Conservation (phyloP, 2,888 invertebrate genomes). For the Caenorhabditis doughertyi region DNA sequence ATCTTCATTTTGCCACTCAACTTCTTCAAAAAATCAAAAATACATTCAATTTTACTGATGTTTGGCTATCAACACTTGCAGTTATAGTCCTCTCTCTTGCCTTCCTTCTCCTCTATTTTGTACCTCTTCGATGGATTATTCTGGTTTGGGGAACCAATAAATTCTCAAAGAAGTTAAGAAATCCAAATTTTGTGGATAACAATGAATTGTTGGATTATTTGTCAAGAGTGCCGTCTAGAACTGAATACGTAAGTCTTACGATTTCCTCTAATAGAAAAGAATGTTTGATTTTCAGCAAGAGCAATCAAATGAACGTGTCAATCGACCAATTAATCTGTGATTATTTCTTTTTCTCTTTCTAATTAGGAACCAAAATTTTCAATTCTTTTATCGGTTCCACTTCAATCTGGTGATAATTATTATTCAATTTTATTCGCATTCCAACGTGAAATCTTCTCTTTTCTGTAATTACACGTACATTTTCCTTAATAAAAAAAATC, state of each 20-base stretch:
- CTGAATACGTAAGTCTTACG: slow-evolving; percentile 88
- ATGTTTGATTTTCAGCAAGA: slow-evolving; percentile 44
- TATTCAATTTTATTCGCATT: not conserved
- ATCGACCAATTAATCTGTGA: slow-evolving; percentile 60
- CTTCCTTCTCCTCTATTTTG: slow-evolving; percentile 90
- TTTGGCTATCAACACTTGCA: slow-evolving; percentile 95
- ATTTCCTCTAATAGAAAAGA: not conserved
- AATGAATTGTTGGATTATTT: slow-evolving; percentile 96
- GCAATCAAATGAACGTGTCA: slow-evolving; percentile 57
- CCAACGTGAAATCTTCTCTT: slow-evolving; percentile 14
- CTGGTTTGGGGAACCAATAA: slow-evolving; percentile 97
- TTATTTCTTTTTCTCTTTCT: slow-evolving; percentile 12
- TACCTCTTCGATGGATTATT: slow-evolving; percentile 92
- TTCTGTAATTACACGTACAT: slow-evolving; percentile 12
- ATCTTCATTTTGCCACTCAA: slow-evolving; percentile 95
- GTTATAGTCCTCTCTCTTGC: slow-evolving; percentile 89
- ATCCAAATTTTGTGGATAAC: slow-evolving; percentile 96
- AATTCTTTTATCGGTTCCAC: not conserved
- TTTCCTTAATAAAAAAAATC: not conserved
- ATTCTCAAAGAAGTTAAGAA: slow-evolving; percentile 93
- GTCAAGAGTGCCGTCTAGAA: slow-evolving; percentile 95
- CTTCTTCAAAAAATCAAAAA: slow-evolving; percentile 93
- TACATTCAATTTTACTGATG: slow-evolving; percentile 96
- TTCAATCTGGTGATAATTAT: not conserved
- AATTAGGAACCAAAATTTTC: not conserved